Evolutionary conservation across 2,797 vertebrate species (phyloP), one percentile per base, ranked within the genome.

Genomic region (Eulemur albifrons): DNA sequence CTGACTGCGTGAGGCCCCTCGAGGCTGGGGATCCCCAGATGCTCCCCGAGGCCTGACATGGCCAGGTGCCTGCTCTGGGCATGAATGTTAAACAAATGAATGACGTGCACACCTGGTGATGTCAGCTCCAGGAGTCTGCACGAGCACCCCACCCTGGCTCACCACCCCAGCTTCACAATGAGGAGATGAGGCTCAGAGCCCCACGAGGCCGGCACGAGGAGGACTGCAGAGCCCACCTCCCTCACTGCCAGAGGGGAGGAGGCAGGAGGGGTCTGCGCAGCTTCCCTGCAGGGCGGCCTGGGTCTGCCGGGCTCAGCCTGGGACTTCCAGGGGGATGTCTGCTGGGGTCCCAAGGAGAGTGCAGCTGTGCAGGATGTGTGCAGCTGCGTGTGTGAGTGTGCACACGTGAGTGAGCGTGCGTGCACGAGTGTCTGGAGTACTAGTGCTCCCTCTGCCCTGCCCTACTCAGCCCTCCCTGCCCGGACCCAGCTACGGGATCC

Each of bases 181-280:
- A 73, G 54, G 45, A 76, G 54, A 40, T 0, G 25, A 67, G 88
- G 27, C 70, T 82, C 43, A 14, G 57, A 32, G 83, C 15, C 9
- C 7, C 63, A 9, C 15, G 0, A 0, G 32, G 1, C 52, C 4
- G 1, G 88, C 30, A 0, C 0, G 15, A 61, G 32, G 7, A 30
- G 65, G 45, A 27, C 15, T 10, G 14, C 1, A 6, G 63, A 79
- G 80, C 43, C 83, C 27, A 1, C 9, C 38, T 59, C 21, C 70
- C 4, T 32, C 27, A 23, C 45, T 17, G 48, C 32, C 40, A 5
- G 2, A 48, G 30, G 32, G 35, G 70, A 35, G 7, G 14, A 38
- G 17, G 20, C 11, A 27, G n/a, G 38, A 25, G 30, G 23, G 7
- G 14, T 32, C 85, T 30, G 50, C 15, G 25, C 7, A 20, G 30